Evolutionary conservation across 2,797 vertebrate genomes (phyloP).

Genomic region (Mus minutoides): DNA sequence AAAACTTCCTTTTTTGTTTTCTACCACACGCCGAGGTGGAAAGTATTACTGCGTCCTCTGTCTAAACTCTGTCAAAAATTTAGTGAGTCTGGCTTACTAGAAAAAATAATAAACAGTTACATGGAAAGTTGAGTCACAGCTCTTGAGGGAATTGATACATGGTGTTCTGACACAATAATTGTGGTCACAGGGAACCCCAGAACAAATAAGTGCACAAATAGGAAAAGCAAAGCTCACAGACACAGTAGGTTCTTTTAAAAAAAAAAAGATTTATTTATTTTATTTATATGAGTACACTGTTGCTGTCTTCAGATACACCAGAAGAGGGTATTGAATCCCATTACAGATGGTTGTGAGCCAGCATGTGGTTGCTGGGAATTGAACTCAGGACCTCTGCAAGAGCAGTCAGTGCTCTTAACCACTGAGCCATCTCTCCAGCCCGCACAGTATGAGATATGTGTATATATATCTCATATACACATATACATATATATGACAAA

Average conservation of each 20-base stretch:
- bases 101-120: conserved; percentile 24
- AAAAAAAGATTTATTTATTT: no score
- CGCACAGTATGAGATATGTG: no score
- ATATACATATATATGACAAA: background rate
- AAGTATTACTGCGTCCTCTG: background rate
- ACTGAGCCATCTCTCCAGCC: no score
- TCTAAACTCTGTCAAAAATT: conserved; percentile 53
- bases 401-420: no score
- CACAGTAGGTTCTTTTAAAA: conserved; percentile 21
- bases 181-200: conserved; percentile 12
- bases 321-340: no score
- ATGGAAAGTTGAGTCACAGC: conserved; percentile 31
- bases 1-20: background rate
- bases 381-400: no score
- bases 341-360: no score
- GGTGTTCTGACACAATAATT: conserved; percentile 60
- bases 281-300: no score
- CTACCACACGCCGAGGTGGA: rapidly evolving
- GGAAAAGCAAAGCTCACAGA: background rate
- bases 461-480: no score
- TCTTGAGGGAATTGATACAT: conserved; percentile 49
- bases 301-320: no score
- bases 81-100: conserved; percentile 33
- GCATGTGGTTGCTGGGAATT: no score
- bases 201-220: conserved; percentile 55